Base-by-base conservation (phyloP, 2,888 invertebrate species). In the Tillus elongatus region DNA sequence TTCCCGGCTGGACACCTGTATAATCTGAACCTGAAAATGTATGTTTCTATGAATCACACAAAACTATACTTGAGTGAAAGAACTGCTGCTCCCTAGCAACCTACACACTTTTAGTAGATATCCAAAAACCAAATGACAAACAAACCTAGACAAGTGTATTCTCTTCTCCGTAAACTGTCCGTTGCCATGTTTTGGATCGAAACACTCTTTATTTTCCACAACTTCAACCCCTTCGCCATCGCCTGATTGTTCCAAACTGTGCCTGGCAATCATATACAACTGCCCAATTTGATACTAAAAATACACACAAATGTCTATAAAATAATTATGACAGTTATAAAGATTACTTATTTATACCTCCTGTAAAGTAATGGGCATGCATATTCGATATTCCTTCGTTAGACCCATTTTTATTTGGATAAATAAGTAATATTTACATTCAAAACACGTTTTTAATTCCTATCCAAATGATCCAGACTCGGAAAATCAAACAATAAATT, bases 191-290 rank as follows among this genome's bases (percentile, higher is more conserved):
- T 72, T 69, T 14, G 80, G 75, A 69, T 92, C 85, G 44, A 77
- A 77, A 53, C 86, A 83, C 41, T 83, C 76, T 43, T 77, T 75
- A 63, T 91, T 92, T 41, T 82, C 82, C 4, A 92, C 75, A 1
- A 92, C 90, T 62, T 92, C 91, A 1, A 92, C 91, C 2, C 92
- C 92, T 65, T 91, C 90, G 0, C 90, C 89, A 43, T 82, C 79
- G 45, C 82, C 82, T 0, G 90, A 89, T 58, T 93, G 90, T 57
- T 92, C 91, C 54, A 83, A 78, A 61, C 91, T 91, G 60, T 93
- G 92, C 34, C 91, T 77, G 2, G 91, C 90, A 55, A 92, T 92
- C 92, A 92, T 93, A 63, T 91, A 92, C 41, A 92, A 71, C 62
- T 93, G 92, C 0, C 92, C 92, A 50, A 91, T 80, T 48, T 77